These are phyloP conservation scores for Melanotaenia boesemani DNA, from an alignment of 2,797 vertebrate species.

Conservation along the genomic window DNA sequence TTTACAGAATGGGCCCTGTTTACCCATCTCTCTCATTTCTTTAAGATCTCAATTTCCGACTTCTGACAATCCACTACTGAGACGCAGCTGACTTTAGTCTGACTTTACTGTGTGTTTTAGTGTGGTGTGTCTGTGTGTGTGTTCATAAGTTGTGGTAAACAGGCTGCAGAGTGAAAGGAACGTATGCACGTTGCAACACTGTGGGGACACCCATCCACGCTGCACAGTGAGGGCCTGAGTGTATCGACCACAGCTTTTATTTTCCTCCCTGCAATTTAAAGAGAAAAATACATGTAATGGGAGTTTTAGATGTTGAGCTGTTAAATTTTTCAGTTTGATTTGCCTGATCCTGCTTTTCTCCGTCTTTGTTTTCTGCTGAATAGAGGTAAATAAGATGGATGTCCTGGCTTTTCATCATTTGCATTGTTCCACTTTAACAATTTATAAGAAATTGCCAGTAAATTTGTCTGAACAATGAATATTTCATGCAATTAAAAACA, in stretches of 20 bases:
- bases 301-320: conserved; percentile 84
- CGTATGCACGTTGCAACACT: conserved; percentile 71
- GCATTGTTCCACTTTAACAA: conserved; percentile 89
- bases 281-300: conserved; percentile 88
- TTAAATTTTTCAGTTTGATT: conserved; percentile 89
- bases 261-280: conserved; percentile 84
- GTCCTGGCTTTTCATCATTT: conserved; percentile 87
- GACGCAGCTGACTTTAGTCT: conserved; percentile 56
- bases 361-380: conserved; percentile 81
- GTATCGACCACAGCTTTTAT: conserved; percentile 82
- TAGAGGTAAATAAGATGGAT: conserved; percentile 85
- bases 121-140: conserved; percentile 57
- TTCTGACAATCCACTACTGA: conserved; percentile 69
- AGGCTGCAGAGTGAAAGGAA: conserved; percentile 68
- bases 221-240: conserved; percentile 73
- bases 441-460: conserved; percentile 86
- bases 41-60: conserved; percentile 57
- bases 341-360: conserved; percentile 72
- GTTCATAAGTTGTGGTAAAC: conserved; percentile 78
- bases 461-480: conserved; percentile 85
- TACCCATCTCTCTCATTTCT: conserved; percentile 50
- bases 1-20: conserved; percentile 53
- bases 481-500: conserved; percentile 88
- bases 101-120: conserved; percentile 61
- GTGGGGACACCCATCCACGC: conserved; percentile 75